Evolutionary conservation across 2,797 vertebrate genomes (phyloP), one percentile per base, ranked within the genome.

Genomic region (Pyrocephalus nanus): DNA sequence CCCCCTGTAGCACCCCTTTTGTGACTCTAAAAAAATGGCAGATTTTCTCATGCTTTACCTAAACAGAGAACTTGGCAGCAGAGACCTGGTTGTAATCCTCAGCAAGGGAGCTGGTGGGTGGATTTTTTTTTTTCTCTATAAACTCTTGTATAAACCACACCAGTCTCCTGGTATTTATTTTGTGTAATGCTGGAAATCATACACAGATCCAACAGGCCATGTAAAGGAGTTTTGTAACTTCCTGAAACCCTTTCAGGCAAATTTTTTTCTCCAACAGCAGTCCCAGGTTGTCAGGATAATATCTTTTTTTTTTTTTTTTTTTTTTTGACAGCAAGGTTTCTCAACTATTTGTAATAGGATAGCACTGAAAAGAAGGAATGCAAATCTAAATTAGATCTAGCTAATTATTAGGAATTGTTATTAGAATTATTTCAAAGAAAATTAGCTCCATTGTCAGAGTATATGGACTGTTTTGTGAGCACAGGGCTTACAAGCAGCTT

Each of bases 11-110:
- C 98, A 98, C 98, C 97, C 95, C 97, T 98, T 98, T 98, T 98
- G 97, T 98, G 98, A 98, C 98, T 98, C 97, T 64, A 91, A 97
- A 97, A 96, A 98, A 98, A 98, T 97, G 97, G 97, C 97, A 98
- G 97, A 96, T 98, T 98, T 98, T 98, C 98, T 98, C 96, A 97
- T 98, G 96, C 98, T 98, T 98, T 98, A 98, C 99, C 99, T 99
- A 98, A 98, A 98, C 98, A 98, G 94, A 98, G 98, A 98, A 98
- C 98, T 99, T 99, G 98, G 98, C 99, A 98, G 98, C 96, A 97
- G 90, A 90, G 97, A 97, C 97, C 98, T 98, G 98, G 98, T 98
- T 98, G 98, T 99, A 99, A 99, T 98, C 98, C 98, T 98, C 97
- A 98, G 98, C 97, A 97, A 98, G 97, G 97, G 98, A 98, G 97